phyloP scores from a whole-genome alignment of 2,797 vertebrate genomes.

The Neosilurus mollespiculum region DNA sequence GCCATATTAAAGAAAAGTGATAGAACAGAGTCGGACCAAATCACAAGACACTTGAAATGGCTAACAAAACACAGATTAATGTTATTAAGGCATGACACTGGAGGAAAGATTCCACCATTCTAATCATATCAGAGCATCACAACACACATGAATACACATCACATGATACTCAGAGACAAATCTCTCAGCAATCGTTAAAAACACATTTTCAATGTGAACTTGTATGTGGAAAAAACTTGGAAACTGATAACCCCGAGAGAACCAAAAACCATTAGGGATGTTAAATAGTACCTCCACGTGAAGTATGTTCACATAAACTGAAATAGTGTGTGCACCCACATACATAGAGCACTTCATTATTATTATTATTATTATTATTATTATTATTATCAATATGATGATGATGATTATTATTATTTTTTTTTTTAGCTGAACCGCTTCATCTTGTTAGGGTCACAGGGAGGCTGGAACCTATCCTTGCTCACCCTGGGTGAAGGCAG shows the following conservation, averaged over 20 bases:
- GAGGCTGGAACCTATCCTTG: no score
- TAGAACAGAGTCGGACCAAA: neutral
- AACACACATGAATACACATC: neutral
- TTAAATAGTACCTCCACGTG: neutral
- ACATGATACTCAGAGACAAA: neutral
- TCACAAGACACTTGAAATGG: neutral
- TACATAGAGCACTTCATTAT: conserved; percentile 14
- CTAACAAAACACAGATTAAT: neutral
- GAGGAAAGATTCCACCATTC: neutral
- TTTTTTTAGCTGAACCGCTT: neutral
- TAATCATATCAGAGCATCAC: conserved; percentile 13
- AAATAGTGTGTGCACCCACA: neutral
- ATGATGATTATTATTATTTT: neutral
- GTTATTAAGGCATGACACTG: neutral
- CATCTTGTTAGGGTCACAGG: no score
- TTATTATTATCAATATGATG: neutral
- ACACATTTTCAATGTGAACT: neutral
- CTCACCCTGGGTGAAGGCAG: no score
- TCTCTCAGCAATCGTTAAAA: neutral
- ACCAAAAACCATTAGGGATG: neutral
- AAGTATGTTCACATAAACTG: neutral
- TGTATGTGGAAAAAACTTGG: neutral
- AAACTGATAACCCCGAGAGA: neutral
- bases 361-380: conserved; percentile 4
- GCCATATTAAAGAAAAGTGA: neutral